These are phyloP conservation scores for Pseudonaja textilis DNA, from an alignment of 2,113 vertebrate species.

Conservation along the genomic window DNA sequence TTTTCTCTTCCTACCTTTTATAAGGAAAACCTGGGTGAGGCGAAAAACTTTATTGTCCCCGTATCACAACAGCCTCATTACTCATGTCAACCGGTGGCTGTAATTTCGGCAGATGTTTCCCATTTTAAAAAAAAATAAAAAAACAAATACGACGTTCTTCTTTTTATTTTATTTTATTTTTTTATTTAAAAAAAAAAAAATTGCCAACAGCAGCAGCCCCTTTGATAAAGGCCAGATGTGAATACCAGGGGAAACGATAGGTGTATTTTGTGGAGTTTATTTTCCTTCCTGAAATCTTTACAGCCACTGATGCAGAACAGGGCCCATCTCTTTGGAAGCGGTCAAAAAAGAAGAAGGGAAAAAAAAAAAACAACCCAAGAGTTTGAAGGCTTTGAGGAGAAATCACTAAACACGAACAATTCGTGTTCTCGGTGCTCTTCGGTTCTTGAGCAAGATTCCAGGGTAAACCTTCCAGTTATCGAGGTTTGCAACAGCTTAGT, in stretches of 20 bases:
- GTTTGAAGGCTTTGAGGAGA: background rate
- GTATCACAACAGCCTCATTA: background rate
- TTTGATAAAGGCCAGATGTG: slow-evolving; percentile 17
- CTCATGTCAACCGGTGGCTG: background rate
- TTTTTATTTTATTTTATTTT: background rate
- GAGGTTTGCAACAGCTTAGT: slow-evolving; percentile 32
- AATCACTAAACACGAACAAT: background rate
- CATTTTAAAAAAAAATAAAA: background rate
- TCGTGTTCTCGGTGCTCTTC: accelerated
- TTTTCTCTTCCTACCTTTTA: background rate
- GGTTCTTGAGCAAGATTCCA: background rate
- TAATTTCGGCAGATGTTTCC: background rate
- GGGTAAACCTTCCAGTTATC: background rate
- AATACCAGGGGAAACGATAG: slow-evolving; percentile 24
- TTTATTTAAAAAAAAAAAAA: background rate
- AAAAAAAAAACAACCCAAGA: accelerated
- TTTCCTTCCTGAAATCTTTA: background rate
- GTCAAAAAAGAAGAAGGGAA: background rate
- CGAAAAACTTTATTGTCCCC: background rate
- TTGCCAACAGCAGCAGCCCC: background rate
- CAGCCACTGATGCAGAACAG: background rate
- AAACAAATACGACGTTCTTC: slow-evolving; percentile 9
- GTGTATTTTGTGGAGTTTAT: background rate
- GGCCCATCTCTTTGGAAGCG: background rate
- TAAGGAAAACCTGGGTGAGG: background rate